Conservation (phyloP, 2,888 invertebrate species). For the Troides helena region DNA sequence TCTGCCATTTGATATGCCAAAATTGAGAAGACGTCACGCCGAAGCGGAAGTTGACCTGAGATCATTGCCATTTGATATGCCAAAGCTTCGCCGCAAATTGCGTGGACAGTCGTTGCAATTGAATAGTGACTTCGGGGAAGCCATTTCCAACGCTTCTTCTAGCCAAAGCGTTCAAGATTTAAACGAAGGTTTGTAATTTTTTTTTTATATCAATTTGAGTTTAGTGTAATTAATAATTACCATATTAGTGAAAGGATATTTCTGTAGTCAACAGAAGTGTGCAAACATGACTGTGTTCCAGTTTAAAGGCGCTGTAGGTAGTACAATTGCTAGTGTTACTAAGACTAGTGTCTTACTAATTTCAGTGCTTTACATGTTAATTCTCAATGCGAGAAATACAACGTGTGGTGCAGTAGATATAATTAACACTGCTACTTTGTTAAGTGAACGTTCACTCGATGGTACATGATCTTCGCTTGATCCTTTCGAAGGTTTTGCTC, state of each 20-base stretch:
- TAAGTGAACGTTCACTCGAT: no score
- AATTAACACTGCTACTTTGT: no score
- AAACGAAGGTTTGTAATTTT: conserved; percentile 79
- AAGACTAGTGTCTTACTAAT: no score
- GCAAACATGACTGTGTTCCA: no score
- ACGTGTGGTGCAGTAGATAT: no score
- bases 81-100: conserved; percentile 88
- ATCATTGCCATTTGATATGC: conserved; percentile 95
- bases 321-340: no score
- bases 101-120: conserved; percentile 82
- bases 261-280: no score
- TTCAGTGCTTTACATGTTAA: no score
- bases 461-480: no score
- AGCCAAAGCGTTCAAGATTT: conserved; percentile 89
- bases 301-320: no score
- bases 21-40: conserved; percentile 85
- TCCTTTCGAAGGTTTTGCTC: no score
- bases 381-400: no score
- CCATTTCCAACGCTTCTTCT: conserved; percentile 89
- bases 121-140: conserved; percentile 83
- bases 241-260: neutral
- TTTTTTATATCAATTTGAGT: neutral
- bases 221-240: neutral
- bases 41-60: conserved; percentile 89
- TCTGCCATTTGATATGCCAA: conserved; percentile 94